Base-by-base conservation (phyloP, 2,888 invertebrate genomes). In the Venustoraphidia nigricollis region DNA sequence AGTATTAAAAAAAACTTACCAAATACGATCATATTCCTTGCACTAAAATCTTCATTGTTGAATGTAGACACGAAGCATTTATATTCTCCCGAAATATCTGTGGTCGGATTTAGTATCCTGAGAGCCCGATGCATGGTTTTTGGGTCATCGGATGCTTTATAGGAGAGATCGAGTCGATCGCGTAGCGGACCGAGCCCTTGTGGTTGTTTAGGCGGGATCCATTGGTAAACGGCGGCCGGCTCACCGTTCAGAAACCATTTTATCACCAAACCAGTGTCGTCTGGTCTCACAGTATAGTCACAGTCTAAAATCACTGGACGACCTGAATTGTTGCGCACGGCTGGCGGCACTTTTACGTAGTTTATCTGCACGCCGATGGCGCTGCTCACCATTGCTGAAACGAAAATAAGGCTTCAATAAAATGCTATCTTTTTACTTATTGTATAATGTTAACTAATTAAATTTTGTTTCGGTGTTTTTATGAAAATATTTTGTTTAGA, bases 221-320 rank as follows among this genome's bases (percentile, higher is more conserved):
- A 87, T 62, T 86, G 85, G 64, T 86, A 87, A n/a, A 86, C 79
- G 0, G 78, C 75, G 44, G 77, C 73, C 0, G 73, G 71, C 52
- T 71, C 73, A 57, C 79, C 76, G 63, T 76, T 77, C 58, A 75
- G 73, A 61, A 77, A 83, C 86, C 87, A 86, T 62, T 85, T 84
- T 9, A 86, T 78, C 3, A 84, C 83, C 14, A 87, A 66, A 0
- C 81, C 81, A 0, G 74, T 71, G 53, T 79, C 79, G 56, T 77
- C 77, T 41, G 70, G 74, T 10, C 75, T 72, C 13, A 79, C 66
- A 55, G 68, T 65, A 59, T 81, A 86, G 58, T 83, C 79, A 58
- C 86, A 87, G 63, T 87, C 86, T 52, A 87, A 66, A 2, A 81
- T 70, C 40, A 76, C 71, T 5, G 76, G 69, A 14, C 53, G 54